These are phyloP conservation scores for Bos indicus DNA, from an alignment of 2,113 vertebrate species.

Conservation along the genomic window DNA sequence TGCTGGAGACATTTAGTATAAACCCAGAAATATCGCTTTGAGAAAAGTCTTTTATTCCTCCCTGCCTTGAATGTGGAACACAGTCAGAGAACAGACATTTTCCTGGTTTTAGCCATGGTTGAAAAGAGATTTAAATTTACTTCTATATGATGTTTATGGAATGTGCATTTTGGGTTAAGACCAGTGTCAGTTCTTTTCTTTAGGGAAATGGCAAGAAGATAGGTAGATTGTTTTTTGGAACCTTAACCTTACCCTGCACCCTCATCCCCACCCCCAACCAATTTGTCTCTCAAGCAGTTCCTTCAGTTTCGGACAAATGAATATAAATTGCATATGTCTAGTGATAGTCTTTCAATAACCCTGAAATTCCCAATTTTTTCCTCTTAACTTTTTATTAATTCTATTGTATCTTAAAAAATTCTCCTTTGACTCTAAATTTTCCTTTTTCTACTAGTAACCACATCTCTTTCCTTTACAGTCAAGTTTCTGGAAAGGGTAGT, in stretches of 20 bases:
- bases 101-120: constrained; percentile 13
- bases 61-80: background rate
- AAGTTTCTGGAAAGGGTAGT: background rate
- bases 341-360: background rate
- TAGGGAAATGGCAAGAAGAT: constrained; percentile 1
- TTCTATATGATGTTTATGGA: background rate
- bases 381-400: background rate
- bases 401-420: background rate
- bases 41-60: background rate
- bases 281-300: background rate
- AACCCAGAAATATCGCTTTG: background rate
- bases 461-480: background rate
- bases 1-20: constrained; percentile 3
- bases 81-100: background rate
- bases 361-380: background rate
- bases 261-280: background rate
- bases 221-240: background rate
- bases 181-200: background rate
- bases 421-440: background rate
- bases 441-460: background rate
- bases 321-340: background rate
- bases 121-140: background rate
- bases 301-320: background rate
- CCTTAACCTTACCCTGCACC: background rate
- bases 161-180: background rate